Conservation (phyloP, 2,797 vertebrate genomes). For the Cephalopachus bancanus region DNA sequence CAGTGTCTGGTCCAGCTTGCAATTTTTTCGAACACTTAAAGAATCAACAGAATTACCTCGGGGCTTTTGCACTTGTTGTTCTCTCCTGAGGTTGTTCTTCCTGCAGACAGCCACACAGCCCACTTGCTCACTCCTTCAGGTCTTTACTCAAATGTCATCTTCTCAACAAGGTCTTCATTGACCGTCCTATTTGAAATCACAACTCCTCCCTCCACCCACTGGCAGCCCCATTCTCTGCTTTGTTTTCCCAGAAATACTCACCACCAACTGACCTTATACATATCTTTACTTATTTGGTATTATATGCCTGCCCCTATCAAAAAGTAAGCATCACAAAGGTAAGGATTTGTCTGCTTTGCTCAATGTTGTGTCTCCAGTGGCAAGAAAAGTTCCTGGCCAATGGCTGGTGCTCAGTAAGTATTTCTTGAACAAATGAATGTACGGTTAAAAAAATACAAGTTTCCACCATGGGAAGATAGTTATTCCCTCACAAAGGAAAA, state of each 20-base stretch:
- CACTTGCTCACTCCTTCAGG: not conserved
- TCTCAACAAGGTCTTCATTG: not conserved
- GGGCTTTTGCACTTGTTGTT: not conserved
- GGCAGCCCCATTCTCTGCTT: not conserved
- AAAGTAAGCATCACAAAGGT: not conserved
- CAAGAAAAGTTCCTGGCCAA: not conserved
- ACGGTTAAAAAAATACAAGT: conserved; percentile 21
- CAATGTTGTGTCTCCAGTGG: not conserved
- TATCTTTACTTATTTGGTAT: not conserved
- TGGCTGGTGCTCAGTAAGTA: not conserved
- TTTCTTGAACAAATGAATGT: conserved; percentile 18
- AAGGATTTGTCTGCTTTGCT: conserved; percentile 16
- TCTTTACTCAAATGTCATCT: not conserved
- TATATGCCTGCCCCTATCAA: not conserved
- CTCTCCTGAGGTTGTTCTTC: too few species aligned
- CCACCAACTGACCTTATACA: not conserved
- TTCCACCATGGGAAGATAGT: conserved; percentile 6
- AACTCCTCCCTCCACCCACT: not conserved
- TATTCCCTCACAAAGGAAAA: conserved; percentile 9
- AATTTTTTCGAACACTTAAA: not conserved
- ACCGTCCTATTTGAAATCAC: conserved; percentile 4
- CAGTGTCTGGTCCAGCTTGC: not conserved
- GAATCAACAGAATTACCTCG: not conserved
- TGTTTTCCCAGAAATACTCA: not conserved
- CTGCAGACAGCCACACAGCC: not conserved